Base-by-base conservation (phyloP, 2,113 vertebrate genomes). In the Lonchura striata region DNA sequence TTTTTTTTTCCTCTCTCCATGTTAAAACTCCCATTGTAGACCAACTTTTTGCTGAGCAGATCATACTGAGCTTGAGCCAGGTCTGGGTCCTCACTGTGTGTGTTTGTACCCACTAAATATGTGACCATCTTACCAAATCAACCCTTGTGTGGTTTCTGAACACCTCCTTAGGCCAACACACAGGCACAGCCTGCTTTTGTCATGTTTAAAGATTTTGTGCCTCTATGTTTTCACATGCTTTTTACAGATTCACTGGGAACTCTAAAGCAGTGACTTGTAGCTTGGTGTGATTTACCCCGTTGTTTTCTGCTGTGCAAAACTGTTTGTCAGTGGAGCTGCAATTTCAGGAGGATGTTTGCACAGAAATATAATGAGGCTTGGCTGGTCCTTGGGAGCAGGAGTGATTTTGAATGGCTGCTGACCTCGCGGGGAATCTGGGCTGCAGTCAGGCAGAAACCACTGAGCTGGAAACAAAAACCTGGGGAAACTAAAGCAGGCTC, bases 311-410 rank as follows among this genome's bases (percentile, higher is more conserved):
- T 82, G 72, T 30, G 85, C 76, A 78, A 83, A 92, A 91, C 71
- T 64, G 82, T 70, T 94, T 82, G 70, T 95, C 77, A 77, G 87
- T 61, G 75, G 83, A 93, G 88, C 92, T 13, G 78, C 0, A 8
- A 87, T 96, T 96, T 86, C 77, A 74, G 94, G 83, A 97, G 81
- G 93, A 92, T 91, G 71, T 97, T 96, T 96, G 86, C 91, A 90
- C 90, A 92, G 92, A 96, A 96, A 94, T 89, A 95, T 95, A 97
- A 96, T 96, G 94, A 97, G 95, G 88, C 85, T 96, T 97, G 96
- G 95, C 96, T 90, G 81, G 89, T 97, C 85, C 65, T 96, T 3
- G 41, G 84, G 65, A 96, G 92, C 42, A 14, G 90, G 94, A 95
- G 88, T 9, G 47, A 96, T 93, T 95, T 82, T 97, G 96, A 97